Evolutionary conservation across 2,888 invertebrate species (phyloP).

Genomic region (Romanomermis culicivorax): DNA sequence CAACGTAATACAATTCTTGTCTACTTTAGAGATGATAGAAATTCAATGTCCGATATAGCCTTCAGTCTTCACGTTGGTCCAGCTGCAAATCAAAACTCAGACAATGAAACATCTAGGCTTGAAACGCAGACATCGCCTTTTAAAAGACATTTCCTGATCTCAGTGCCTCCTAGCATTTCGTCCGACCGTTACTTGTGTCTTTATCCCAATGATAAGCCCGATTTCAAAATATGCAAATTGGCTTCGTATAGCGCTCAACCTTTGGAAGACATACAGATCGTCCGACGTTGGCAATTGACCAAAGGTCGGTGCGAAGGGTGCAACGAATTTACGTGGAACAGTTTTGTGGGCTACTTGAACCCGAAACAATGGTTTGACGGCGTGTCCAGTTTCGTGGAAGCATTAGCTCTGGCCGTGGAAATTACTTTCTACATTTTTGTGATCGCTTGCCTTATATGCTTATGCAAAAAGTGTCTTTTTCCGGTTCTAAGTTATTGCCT

Average conservation of each 20-base stretch:
- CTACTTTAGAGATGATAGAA: slow-evolving; percentile 9
- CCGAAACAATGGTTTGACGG: slow-evolving; percentile 19
- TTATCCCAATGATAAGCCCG: slow-evolving; percentile 18
- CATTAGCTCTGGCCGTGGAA: slow-evolving; percentile 16
- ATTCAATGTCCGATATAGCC: slow-evolving; percentile 14
- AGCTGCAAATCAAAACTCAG: too few species aligned
- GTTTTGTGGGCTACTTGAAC: slow-evolving; percentile 15
- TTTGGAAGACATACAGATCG: slow-evolving; percentile 2
- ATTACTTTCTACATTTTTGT: slow-evolving; percentile 14
- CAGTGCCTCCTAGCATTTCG: slow-evolving; percentile 14
- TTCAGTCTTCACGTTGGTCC: slow-evolving; percentile 12
- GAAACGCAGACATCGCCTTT: slow-evolving; percentile 11
- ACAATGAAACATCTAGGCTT: background rate
- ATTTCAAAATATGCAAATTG: slow-evolving; percentile 17
- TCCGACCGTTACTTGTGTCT: slow-evolving; percentile 19
- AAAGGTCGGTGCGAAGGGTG: slow-evolving; percentile 17
- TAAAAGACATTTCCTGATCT: too few species aligned
- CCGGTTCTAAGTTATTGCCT: slow-evolving; percentile 13
- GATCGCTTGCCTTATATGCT: slow-evolving; percentile 11
- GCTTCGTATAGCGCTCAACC: slow-evolving; percentile 14
- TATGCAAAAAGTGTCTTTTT: slow-evolving; percentile 19
- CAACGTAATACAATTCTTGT: too few species aligned
- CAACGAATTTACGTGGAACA: slow-evolving; percentile 20
- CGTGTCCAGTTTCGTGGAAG: slow-evolving; percentile 16
- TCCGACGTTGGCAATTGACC: background rate